A percentile compares a stretch with the other conserved stretches of the same genome.
These are phyloP conservation scores for Nyctibius bracteatus DNA, from an alignment of 2,113 vertebrate genomes.

Conservation along the genomic window DNA sequence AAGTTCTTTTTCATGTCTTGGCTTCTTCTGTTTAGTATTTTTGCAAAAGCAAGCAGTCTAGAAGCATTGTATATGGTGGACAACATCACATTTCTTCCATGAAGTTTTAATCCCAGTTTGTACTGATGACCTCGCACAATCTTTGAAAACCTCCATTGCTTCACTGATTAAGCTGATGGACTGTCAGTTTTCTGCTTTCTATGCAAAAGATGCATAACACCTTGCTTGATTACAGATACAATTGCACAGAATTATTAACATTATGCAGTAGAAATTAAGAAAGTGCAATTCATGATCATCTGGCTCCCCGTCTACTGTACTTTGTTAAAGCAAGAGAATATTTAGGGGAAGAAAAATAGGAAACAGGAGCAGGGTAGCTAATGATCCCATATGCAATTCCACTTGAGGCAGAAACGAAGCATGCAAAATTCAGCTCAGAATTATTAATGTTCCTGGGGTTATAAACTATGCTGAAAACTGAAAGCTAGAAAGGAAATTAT, in stretches of 20 bases:
- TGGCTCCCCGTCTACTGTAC: background rate
- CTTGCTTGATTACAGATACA: conserved; percentile 43
- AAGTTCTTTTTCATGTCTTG: background rate
- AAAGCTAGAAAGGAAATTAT: conserved; percentile 27
- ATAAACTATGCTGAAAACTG: background rate
- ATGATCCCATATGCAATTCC: conserved; percentile 1
- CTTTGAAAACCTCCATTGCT: background rate
- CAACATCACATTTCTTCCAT: background rate
- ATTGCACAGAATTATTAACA: conserved; percentile 43
- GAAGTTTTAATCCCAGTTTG: background rate
- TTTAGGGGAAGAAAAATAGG: background rate
- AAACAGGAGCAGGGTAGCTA: background rate
- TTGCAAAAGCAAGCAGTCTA: background rate
- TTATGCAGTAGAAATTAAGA: conserved; percentile 27
- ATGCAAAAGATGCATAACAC: conserved; percentile 24
- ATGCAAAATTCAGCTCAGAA: conserved; percentile 12
- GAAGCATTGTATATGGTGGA: background rate
- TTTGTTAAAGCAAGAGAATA: background rate
- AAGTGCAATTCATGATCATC: conserved; percentile 21
- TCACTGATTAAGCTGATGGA: conserved; percentile 13
- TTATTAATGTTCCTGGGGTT: background rate
- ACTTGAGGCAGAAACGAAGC: background rate
- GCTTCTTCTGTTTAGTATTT: background rate
- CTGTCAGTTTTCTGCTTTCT: conserved; percentile 37
- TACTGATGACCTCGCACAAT: conserved; percentile 1